phyloP scores from a whole-genome alignment of 2,888 invertebrate species.

The Synergus itoensis region DNA sequence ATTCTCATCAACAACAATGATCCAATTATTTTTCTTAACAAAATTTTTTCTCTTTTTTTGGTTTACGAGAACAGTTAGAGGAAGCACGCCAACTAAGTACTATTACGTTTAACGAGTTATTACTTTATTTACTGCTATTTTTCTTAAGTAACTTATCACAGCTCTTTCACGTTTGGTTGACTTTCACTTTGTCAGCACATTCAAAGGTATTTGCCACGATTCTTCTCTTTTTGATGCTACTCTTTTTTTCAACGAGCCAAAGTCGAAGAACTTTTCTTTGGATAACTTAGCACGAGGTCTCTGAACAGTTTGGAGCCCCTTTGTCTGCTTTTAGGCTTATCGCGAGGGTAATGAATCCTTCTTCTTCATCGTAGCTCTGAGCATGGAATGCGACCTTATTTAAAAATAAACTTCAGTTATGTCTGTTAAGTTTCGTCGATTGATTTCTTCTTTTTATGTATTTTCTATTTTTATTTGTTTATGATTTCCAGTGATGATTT shows the following conservation, averaged over 20 bases:
- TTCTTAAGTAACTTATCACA: slow-evolving; percentile 67
- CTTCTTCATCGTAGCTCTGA: slow-evolving; percentile 18
- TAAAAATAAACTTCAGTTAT: slow-evolving; percentile 14
- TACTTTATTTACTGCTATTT: slow-evolving; percentile 37
- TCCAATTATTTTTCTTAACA: background rate
- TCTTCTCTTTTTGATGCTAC: slow-evolving; percentile 24
- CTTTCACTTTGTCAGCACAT: slow-evolving; percentile 60
- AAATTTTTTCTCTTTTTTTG: slow-evolving; percentile 6
- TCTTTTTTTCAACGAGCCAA: background rate
- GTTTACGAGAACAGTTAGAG: slow-evolving; percentile 6
- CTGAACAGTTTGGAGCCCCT: slow-evolving; percentile 32
- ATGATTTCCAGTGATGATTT: background rate
- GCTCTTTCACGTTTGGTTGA: slow-evolving; percentile 70
- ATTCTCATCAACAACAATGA: background rate
- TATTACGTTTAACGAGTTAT: slow-evolving; percentile 29
- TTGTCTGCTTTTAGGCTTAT: slow-evolving; percentile 39
- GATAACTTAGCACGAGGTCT: slow-evolving; percentile 47
- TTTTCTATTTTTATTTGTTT: background rate
- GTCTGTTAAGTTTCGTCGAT: background rate
- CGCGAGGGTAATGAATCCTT: slow-evolving; percentile 39
- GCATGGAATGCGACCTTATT: slow-evolving; percentile 19
- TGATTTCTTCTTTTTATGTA: background rate
- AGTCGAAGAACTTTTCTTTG: slow-evolving; percentile 44
- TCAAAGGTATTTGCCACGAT: slow-evolving; percentile 33
- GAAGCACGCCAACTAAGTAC: slow-evolving; percentile 27